These are phyloP conservation scores for Cydia splendana DNA, from an alignment of 1,140 invertebrate genomes.

Conservation along the genomic window DNA sequence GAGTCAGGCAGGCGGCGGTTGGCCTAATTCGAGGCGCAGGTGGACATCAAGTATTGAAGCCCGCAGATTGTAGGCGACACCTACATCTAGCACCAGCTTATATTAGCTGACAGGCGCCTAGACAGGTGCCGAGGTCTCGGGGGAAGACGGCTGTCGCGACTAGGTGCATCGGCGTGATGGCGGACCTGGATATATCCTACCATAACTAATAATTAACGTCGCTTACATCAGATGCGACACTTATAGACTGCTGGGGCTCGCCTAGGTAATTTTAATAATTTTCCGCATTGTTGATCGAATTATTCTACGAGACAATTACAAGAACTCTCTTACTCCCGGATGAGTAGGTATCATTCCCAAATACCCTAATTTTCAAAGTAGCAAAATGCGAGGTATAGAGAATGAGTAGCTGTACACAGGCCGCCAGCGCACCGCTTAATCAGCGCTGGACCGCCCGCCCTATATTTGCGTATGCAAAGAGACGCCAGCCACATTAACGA, in stretches of 20 bases:
- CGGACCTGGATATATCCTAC: constrained; percentile 17
- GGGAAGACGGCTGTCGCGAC: constrained; percentile 18
- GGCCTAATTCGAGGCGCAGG: constrained; percentile 61
- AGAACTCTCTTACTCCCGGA: not conserved
- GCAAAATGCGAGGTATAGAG: not conserved
- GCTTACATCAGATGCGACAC: constrained; percentile 11
- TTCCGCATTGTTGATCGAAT: no score
- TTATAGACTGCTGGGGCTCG: not conserved
- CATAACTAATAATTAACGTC: constrained; percentile 18
- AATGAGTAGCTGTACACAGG: constrained; percentile 45
- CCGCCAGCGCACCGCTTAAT: constrained; percentile 74
- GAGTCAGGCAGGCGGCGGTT: constrained; percentile 40
- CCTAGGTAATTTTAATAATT: not conserved
- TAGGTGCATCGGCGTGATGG: not conserved
- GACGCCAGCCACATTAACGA: constrained; percentile 78
- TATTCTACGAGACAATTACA: no score
- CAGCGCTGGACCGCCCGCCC: constrained; percentile 72
- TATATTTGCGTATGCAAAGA: constrained; percentile 81
- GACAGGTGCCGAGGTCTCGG: constrained; percentile 20
- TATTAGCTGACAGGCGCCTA: constrained; percentile 22
- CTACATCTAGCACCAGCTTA: constrained; percentile 15
- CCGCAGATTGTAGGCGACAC: not conserved
- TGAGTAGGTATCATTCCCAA: not conserved
- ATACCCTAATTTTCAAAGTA: not conserved
- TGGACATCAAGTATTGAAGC: constrained; percentile 65